Conservation (phyloP, 2,797 vertebrate species). For the Discoglossus pictus region DNA sequence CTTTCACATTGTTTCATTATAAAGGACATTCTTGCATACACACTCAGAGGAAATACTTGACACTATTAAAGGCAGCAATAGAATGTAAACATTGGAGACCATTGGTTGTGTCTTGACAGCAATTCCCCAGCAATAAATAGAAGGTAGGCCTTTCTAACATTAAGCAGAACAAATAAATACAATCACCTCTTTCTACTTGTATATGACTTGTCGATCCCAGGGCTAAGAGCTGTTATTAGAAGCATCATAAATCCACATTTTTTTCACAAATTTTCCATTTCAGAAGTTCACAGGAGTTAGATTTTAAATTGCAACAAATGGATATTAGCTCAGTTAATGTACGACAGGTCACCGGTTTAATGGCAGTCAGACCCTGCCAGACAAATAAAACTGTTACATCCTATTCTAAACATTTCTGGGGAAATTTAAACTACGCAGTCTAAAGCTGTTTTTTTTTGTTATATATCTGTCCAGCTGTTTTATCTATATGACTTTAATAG, state of each 20-base stretch:
- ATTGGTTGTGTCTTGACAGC: conserved; percentile 9
- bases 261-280: conserved; percentile 35
- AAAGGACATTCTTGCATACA: no score
- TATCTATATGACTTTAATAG: no score
- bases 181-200: conserved; percentile 1
- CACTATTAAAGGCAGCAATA: conserved; percentile 17
- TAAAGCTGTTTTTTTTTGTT: no score
- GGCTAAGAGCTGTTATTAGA: conserved; percentile 16
- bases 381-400: conserved; percentile 20
- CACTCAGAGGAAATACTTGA: conserved; percentile 25
- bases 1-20: no score
- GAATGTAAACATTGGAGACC: conserved; percentile 19
- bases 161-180: conserved; percentile 15
- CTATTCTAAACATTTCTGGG: conserved; percentile 36
- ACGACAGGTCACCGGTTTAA: conserved; percentile 16
- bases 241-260: conserved; percentile 24
- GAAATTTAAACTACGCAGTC: conserved; percentile 2
- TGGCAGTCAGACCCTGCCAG: conserved; percentile 5
- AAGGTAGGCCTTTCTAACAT: conserved; percentile 9
- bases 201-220: neutral
- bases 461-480: no score
- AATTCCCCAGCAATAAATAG: conserved; percentile 13
- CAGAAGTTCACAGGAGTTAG: conserved; percentile 26
- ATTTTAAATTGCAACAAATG: conserved; percentile 21
- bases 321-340: conserved; percentile 26